Evolutionary conservation across 2,888 invertebrate genomes (phyloP), one percentile per base, ranked within the genome.

Genomic region (Microchrysa polita): DNA sequence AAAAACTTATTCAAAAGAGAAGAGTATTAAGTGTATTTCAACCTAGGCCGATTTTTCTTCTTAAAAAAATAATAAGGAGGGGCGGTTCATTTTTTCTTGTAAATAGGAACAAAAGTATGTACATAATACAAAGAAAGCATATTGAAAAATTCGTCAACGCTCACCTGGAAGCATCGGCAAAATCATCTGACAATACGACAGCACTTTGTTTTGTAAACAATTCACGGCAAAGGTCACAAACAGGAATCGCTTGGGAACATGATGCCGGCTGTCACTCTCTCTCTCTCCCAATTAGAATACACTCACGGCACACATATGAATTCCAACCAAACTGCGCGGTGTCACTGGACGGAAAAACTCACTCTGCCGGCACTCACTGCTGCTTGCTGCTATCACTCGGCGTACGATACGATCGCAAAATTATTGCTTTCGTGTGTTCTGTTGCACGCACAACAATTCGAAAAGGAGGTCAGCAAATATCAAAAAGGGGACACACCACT

Each of bases 191-290:
- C 60, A 27, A 12, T 14, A 16, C 60, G 60, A 12, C 16, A 16
- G 61, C n/a, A n/a, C 16, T 34, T 12, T 63, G 42, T 63, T 63
- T 63, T 63, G 61, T 63, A 42, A 42, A 63, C 61, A 63, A 63
- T 5, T 55, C 59, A 9, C 7, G 14, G 5, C 55, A 55, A 16
- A 60, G 60, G 60, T 60, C 60, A 60, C 60, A 60, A 60, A 27
- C 60, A 22, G 60, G 27, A 16, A 52, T 16, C 52, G 16, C 52
- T 52, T 1, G n/a, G 14, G 52, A 52, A 52, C 34, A 10, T 27
- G 27, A 10, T 34, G 23, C 60, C 55, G 18, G 27, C 23, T 20
- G 27, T 5, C 7, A n/a, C n/a, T 57, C 5, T 5, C 7, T 5
- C 7, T 57, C 5, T 5, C 18, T 57, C 34, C 53, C 34, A 27